Evolutionary conservation across 2,888 invertebrate genomes (phyloP), one percentile per base, ranked within the genome.

Genomic region (Phaedon cochleariae): DNA sequence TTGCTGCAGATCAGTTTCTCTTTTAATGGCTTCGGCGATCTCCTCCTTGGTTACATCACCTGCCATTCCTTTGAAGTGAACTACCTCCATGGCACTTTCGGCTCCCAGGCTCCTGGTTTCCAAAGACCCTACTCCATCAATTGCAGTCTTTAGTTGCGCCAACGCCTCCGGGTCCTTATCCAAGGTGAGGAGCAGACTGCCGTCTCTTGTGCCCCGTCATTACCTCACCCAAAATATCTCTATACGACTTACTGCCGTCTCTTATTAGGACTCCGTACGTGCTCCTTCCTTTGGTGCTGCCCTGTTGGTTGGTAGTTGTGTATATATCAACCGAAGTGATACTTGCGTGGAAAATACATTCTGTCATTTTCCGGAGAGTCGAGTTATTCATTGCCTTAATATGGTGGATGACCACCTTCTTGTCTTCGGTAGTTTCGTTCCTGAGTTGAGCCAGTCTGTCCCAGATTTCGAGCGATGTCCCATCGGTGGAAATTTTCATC

Each of bases 1-100:
- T 21, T 49, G 21, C 51, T 34, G 37, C 0, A 0, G 0, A 0
- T 51, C 51, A 20, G 26, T 51, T 21, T 34, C 51, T 7, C 18
- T 41, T 7, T 34, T 7, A 0, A 59, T 7, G 2, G 59, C 49
- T 0, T 51, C 17, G 21, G 17, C 31, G 10, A 59, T 51, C 5
- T 59, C 51, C 20, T 59, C 34, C 18, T 20, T 49, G 0, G 15
- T 34, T 1, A 31, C 51, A 1, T 26, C 51, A 2, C 51, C 34
- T 26, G 21, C 59, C 34, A 51, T 59, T 46, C 59, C 59, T n/a
- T 48, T 59, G 21, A 59, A 26, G 34, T 59, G 59, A 10, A 49
- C 15, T 9, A 22, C 37, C 3, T 59, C 51, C 1, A 17, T 12
- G 9, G 34, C 9, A 7, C 10, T 20, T 2, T 3, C 34, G 1